Conservation (phyloP, 2,113 vertebrate genomes). For the Labeo catla region DNA sequence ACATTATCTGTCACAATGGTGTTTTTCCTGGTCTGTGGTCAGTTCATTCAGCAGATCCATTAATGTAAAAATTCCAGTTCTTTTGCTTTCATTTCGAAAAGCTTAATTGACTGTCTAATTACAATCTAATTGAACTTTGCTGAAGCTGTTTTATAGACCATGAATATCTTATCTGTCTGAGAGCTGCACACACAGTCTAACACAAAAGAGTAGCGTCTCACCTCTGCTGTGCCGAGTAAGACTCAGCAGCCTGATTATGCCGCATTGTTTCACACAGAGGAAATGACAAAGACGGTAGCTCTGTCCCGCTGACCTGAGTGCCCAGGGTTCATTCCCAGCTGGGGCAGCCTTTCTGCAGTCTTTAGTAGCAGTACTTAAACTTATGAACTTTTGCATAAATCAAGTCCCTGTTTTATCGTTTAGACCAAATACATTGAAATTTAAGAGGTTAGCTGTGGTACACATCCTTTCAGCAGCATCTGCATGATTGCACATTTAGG, state of each 20-base stretch:
- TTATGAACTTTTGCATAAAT: slow-evolving; percentile 56
- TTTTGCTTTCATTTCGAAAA: slow-evolving; percentile 40
- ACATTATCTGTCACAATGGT: background rate
- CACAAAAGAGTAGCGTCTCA: slow-evolving; percentile 50
- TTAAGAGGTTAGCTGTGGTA: background rate
- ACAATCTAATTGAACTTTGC: slow-evolving; percentile 49
- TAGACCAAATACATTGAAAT: slow-evolving; percentile 43
- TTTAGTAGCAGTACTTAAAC: slow-evolving; percentile 53
- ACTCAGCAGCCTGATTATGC: slow-evolving; percentile 53
- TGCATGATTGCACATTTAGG: slow-evolving; percentile 18
- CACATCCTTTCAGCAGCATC: background rate
- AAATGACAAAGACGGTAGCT: slow-evolving; percentile 34
- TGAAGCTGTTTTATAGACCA: slow-evolving; percentile 49
- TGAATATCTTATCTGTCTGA: slow-evolving; percentile 50
- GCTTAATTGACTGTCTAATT: slow-evolving; percentile 51
- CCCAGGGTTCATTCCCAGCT: slow-evolving; percentile 42
- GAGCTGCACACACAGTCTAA: slow-evolving; percentile 31
- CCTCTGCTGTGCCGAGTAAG: slow-evolving; percentile 42
- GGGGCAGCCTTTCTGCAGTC: slow-evolving; percentile 26
- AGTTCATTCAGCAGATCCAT: slow-evolving; percentile 16
- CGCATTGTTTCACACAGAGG: slow-evolving; percentile 48
- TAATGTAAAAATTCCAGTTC: slow-evolving; percentile 25
- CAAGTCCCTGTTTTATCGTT: slow-evolving; percentile 24
- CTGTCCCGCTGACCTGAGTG: slow-evolving; percentile 46
- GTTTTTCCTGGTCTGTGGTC: slow-evolving; percentile 9